Conservation (phyloP, 2,888 invertebrate species). For the Cheilosia impressa region DNA sequence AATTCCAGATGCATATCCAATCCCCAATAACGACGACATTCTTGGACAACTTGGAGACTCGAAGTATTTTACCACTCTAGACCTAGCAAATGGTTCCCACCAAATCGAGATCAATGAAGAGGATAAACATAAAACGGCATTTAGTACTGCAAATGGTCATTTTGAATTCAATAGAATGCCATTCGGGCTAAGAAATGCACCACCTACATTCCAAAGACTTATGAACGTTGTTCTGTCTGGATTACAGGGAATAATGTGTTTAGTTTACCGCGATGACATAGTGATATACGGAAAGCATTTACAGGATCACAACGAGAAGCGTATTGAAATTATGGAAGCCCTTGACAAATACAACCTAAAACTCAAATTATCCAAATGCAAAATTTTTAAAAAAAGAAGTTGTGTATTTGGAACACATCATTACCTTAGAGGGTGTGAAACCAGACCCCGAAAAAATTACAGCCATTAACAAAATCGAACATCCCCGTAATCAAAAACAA, state of each 20-base stretch:
- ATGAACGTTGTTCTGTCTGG: slow-evolving; percentile 26
- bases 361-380: slow-evolving; percentile 13
- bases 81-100: slow-evolving; percentile 14
- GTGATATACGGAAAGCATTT: slow-evolving; percentile 7
- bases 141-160: slow-evolving; percentile 1
- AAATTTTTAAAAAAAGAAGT: slow-evolving; percentile 19
- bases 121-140: slow-evolving; percentile 32
- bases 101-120: slow-evolving; percentile 17
- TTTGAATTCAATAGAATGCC: slow-evolving; percentile 31
- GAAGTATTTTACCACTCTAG: slow-evolving; percentile 9
- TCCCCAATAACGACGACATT: slow-evolving; percentile 10
- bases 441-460: slow-evolving; percentile 4
- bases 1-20: slow-evolving; percentile 13
- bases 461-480: slow-evolving; percentile 11
- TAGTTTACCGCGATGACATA: slow-evolving; percentile 31
- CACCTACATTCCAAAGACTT: slow-evolving; percentile 45
- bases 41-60: slow-evolving; percentile 11
- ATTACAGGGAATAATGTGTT: slow-evolving; percentile 8
- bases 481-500: too few species aligned
- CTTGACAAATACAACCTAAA: not conserved
- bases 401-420: slow-evolving; percentile 18
- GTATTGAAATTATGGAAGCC: not conserved
- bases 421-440: slow-evolving; percentile 16
- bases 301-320: slow-evolving; percentile 4
- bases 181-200: too few species aligned